phyloP scores from a whole-genome alignment of 2,888 invertebrate genomes.

The Tillus elongatus region DNA sequence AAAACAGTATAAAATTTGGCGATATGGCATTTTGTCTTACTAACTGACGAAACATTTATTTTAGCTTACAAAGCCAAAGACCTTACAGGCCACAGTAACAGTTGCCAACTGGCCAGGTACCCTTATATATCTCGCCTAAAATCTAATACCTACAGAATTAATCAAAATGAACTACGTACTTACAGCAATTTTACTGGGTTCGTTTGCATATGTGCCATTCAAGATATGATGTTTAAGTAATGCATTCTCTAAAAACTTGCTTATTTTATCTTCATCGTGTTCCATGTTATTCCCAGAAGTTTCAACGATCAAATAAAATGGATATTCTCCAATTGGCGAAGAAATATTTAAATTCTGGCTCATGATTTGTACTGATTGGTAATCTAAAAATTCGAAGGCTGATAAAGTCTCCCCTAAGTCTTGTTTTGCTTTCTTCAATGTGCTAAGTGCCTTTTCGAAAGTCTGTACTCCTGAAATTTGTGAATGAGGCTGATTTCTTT shows the following conservation, averaged over 20 bases:
- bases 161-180: too few species aligned
- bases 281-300: conserved; percentile 72
- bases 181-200: conserved; percentile 69
- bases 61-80: too few species aligned
- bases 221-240: conserved; percentile 60
- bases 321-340: conserved; percentile 57
- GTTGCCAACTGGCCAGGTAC: too few species aligned
- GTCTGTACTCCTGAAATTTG: conserved; percentile 59
- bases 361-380: conserved; percentile 56
- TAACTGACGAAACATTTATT: too few species aligned
- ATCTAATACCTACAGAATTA: too few species aligned
- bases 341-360: conserved; percentile 50
- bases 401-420: conserved; percentile 83
- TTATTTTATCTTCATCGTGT: conserved; percentile 83
- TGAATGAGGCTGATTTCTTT: not conserved
- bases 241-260: conserved; percentile 61
- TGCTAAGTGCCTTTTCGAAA: conserved; percentile 69
- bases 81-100: too few species aligned
- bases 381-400: conserved; percentile 91
- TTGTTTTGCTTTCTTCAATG: conserved; percentile 63
- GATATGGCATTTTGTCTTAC: too few species aligned
- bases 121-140: too few species aligned
- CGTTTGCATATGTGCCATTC: conserved; percentile 77
- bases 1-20: too few species aligned
- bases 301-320: conserved; percentile 79